These are phyloP conservation scores for Acronicta leporina DNA, from an alignment of 2,888 invertebrate species.

Conservation along the genomic window DNA sequence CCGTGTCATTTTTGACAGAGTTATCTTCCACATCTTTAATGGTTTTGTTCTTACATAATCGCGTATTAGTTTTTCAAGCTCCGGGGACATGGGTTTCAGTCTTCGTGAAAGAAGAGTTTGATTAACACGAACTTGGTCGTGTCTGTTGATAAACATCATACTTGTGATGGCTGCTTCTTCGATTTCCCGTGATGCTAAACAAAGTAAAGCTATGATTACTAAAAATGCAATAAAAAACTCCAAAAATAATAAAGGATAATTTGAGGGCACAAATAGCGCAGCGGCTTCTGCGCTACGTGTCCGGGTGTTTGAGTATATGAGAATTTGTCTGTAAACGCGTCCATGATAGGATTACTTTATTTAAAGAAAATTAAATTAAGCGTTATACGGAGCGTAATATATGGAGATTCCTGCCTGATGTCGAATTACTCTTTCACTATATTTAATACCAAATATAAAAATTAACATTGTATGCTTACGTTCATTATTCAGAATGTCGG, in stretches of 20 bases:
- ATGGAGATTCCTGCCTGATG: no score
- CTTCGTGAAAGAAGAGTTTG: slow-evolving; percentile 72
- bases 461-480: slow-evolving; percentile 68
- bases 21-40: slow-evolving; percentile 69
- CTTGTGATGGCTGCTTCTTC: slow-evolving; percentile 79
- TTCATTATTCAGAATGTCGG: slow-evolving; percentile 69
- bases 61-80: slow-evolving; percentile 67
- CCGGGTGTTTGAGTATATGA: no score
- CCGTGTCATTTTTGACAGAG: slow-evolving; percentile 56
- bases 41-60: slow-evolving; percentile 73
- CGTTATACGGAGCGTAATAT: no score
- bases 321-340: no score
- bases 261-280: neutral
- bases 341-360: no score
- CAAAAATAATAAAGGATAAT: neutral
- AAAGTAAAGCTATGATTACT: slow-evolving; percentile 20
- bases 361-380: no score
- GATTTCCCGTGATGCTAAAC: slow-evolving; percentile 73
- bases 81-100: slow-evolving; percentile 67
- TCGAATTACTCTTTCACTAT: no score
- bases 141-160: slow-evolving; percentile 74
- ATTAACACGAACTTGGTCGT: slow-evolving; percentile 67
- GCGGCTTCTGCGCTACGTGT: no score
- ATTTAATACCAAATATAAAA: no score
- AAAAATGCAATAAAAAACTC: slow-evolving; percentile 2